phyloP scores from a whole-genome alignment of 2,113 vertebrate species.

The Oceanites oceanicus region DNA sequence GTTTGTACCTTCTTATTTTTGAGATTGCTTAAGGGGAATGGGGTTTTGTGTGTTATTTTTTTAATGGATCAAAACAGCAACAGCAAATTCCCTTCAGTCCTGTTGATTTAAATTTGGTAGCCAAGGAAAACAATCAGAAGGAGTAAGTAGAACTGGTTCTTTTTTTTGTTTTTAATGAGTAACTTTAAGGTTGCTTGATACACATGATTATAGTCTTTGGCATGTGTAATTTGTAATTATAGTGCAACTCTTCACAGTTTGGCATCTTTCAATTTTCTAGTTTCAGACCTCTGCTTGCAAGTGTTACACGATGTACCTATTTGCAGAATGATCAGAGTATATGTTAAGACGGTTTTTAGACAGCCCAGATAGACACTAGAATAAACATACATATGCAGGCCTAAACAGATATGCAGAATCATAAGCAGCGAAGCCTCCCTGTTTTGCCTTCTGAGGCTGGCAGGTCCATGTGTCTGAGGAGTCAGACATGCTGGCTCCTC shows the following conservation, averaged over 20 bases:
- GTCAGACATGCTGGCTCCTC: slow-evolving; percentile 35
- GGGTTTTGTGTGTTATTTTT: neutral
- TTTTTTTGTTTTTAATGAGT: slow-evolving; percentile 1
- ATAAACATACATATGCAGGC: neutral
- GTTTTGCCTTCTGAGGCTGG: neutral
- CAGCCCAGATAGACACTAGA: neutral
- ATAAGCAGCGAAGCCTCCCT: neutral
- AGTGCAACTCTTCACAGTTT: neutral
- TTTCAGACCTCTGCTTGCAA: neutral
- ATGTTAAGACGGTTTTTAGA: neutral
- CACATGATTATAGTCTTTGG: neutral
- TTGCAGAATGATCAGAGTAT: neutral
- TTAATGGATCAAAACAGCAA: slow-evolving; percentile 5
- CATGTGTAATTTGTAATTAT: neutral
- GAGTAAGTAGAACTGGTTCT: neutral
- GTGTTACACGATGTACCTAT: neutral
- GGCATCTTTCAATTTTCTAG: neutral
- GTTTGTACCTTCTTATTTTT: neutral
- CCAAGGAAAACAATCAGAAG: neutral
- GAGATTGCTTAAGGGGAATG: neutral
- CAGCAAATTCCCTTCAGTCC: neutral
- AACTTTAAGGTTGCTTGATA: neutral
- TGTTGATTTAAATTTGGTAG: slow-evolving; percentile 17
- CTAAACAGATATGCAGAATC: neutral
- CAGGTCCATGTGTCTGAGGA: neutral